Percentiles rank a stretch among this genome's conserved stretches.
Evolutionary conservation across 1,140 invertebrate species (phyloP).

Genomic region (Cryptotermes secundus): DNA sequence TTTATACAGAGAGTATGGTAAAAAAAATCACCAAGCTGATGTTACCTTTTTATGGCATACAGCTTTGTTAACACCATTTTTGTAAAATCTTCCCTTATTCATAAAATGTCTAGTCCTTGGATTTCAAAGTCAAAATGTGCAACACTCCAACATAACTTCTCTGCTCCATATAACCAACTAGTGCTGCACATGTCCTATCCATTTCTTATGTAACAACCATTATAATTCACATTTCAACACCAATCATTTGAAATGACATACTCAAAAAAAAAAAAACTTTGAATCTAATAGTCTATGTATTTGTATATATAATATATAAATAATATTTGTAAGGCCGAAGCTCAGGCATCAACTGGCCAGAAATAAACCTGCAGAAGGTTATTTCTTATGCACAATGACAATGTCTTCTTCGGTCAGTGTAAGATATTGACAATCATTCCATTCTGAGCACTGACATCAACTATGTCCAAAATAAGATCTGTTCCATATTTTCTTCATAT

Average conservation of each 20-base stretch:
- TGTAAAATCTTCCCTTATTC: conserved; percentile 22
- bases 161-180: not conserved
- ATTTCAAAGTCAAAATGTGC: not conserved
- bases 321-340: conserved; percentile 29
- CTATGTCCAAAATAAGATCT: not conserved
- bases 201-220: not conserved
- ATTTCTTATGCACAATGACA: not conserved
- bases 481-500: not conserved
- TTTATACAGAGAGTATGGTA: conserved; percentile 26
- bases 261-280: conserved; percentile 23
- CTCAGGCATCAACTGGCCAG: conserved; percentile 23
- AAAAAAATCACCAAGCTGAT: conserved; percentile 23
- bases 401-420: not conserved
- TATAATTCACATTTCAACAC: conserved; percentile 24
- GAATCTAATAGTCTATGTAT: conserved; percentile 25
- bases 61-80: conserved; percentile 24
- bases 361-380: conserved; percentile 20
- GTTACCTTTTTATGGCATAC: conserved; percentile 7
- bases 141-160: conserved; percentile 4
- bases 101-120: not conserved
- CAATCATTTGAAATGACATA: conserved; percentile 26
- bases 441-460: not conserved
- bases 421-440: not conserved
- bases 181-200: not conserved
- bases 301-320: conserved; percentile 25